Evolutionary conservation across 2,797 vertebrate genomes (phyloP).

Genomic region (Martes flavigula): DNA sequence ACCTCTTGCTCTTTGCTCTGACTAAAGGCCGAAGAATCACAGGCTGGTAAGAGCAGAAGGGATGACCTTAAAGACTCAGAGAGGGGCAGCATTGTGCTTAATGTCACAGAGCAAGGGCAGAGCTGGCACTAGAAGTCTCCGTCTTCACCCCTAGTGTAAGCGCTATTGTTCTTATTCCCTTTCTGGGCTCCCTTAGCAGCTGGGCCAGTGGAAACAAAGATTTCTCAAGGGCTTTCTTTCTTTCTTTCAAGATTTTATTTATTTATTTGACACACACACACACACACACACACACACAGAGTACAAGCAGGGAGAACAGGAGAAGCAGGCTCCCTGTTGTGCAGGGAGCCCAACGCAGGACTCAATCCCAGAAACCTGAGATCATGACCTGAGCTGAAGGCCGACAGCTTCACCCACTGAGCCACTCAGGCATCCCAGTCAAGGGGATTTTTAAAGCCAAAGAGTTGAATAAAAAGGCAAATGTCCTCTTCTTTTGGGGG

Average conservation of each 20-base stretch:
- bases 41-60: not conserved
- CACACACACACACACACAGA: no score
- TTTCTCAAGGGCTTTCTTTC: not conserved
- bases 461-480: not conserved
- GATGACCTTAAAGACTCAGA: not conserved
- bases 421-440: no score
- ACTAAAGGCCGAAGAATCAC: not conserved
- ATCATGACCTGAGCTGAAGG: no score
- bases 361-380: no score
- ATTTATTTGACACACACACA: no score
- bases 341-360: no score
- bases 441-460: not conserved
- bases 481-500: not conserved
- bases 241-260: no score
- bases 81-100: not conserved
- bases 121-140: accelerated
- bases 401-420: no score
- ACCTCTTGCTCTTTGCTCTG: not conserved
- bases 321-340: no score
- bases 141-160: not conserved
- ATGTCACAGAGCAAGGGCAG: not conserved
- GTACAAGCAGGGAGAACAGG: no score
- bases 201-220: not conserved
- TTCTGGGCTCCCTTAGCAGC: not conserved
- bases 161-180: not conserved